Evolutionary conservation across 2,888 invertebrate species (phyloP), one percentile per base, ranked within the genome.

Genomic region (Cryptocephalus moraei): DNA sequence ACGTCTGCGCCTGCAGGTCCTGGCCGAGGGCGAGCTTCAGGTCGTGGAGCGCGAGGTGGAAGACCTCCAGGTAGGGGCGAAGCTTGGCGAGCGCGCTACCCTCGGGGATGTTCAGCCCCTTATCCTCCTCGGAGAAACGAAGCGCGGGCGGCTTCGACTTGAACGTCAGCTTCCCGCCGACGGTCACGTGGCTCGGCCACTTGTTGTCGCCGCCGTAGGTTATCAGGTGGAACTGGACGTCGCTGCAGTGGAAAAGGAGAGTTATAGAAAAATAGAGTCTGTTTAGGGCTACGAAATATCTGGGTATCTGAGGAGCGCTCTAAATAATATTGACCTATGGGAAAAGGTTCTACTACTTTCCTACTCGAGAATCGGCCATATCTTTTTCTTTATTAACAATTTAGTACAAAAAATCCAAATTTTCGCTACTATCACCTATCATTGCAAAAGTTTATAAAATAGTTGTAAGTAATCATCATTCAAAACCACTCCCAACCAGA

Each of bases 111-210:
- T 14, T 36, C 13, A 51, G 43, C 8, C 55, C 45, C 44, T 61
- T 59, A 52, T 44, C 68, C 34, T 45, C 41, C 32, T 62, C 65
- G 36, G 46, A 33, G 60, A 70, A 70, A 55, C 67, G 66, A 13
- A 70, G 60, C 43, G 68, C 65, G 33, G 72, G 73, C 10, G 70
- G 62, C 51, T 78, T 78, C 8, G 76, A 77, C 39, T 75, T 74
- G 61, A 64, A 68, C n/a, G 60, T 58, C 34, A 69, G 51, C 50
- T 70, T 68, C 36, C 66, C 64, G 41, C 73, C 72, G 40, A 74
- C 72, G 1, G 82, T 82, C 48, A 78, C 73, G 41, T 80, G 72
- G 4, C 74, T 73, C 1, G 80, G 78, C 66, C 76, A 78, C n/a
- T 71, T 66, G 46, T 73, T 69, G 8, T 72, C 63, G 13, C 77